A percentile compares a stretch with the other conserved stretches of the same genome.
phyloP scores from a whole-genome alignment of 2,888 invertebrate species.

The Apocheima hispidaria region DNA sequence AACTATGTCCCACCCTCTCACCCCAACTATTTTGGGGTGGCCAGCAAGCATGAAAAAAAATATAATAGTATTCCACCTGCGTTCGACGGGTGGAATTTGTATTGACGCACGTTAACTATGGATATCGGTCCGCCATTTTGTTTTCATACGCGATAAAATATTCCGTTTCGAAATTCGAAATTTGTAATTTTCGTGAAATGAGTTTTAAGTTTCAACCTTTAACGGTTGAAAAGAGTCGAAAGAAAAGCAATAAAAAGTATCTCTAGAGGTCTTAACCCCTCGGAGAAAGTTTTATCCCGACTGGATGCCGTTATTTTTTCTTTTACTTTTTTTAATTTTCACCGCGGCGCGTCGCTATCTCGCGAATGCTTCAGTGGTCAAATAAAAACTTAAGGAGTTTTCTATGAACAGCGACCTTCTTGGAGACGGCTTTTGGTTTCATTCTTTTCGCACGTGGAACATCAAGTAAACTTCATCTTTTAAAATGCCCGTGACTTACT shows the following conservation, averaged over 20 bases:
- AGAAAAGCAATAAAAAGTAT: slow-evolving; percentile 50
- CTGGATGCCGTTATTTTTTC: slow-evolving; percentile 61
- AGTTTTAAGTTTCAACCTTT: slow-evolving; percentile 27
- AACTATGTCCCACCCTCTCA: slow-evolving; percentile 67
- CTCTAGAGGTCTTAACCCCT: slow-evolving; percentile 46
- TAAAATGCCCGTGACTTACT: too few species aligned
- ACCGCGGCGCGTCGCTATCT: slow-evolving; percentile 81
- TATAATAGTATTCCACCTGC: slow-evolving; percentile 83
- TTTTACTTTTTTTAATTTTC: slow-evolving; percentile 78
- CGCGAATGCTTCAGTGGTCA: slow-evolving; percentile 86
- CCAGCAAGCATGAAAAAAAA: slow-evolving; percentile 75
- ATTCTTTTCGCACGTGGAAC: not conserved
- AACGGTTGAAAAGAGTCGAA: slow-evolving; percentile 27
- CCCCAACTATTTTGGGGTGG: slow-evolving; percentile 82
- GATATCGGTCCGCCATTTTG: slow-evolving; percentile 78
- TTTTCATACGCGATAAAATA: slow-evolving; percentile 56
- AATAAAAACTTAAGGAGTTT: slow-evolving; percentile 85
- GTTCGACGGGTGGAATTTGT: slow-evolving; percentile 71
- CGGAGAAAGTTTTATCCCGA: slow-evolving; percentile 46
- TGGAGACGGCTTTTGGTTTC: slow-evolving; percentile 45
- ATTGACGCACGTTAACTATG: slow-evolving; percentile 77
- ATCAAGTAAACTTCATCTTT: too few species aligned
- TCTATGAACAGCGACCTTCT: slow-evolving; percentile 59
- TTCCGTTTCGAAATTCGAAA: slow-evolving; percentile 47
- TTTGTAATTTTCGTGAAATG: slow-evolving; percentile 37